phyloP scores from a whole-genome alignment of 35 echinoderm and acorn worm genomes.

The Apostichopus parvimensis region DNA sequence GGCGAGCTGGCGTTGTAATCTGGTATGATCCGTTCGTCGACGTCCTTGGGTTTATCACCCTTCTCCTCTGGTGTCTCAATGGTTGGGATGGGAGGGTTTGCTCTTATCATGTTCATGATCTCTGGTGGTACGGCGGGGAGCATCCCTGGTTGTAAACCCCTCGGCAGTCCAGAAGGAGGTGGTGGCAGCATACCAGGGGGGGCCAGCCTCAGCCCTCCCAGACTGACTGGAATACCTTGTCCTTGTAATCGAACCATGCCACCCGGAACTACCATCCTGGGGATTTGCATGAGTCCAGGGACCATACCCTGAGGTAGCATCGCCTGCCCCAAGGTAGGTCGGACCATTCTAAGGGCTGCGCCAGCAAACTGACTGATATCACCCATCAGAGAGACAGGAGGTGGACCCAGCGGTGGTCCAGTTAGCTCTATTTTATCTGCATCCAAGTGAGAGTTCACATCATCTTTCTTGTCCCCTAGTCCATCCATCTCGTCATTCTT shows the following conservation, averaged over 20 bases:
- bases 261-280: conserved; percentile 35
- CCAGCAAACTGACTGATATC: conserved; percentile 70
- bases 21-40: conserved; percentile 47
- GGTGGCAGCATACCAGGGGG: background rate
- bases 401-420: conserved; percentile 33
- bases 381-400: conserved; percentile 51
- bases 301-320: conserved; percentile 69
- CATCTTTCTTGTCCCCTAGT: background rate
- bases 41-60: conserved; percentile 20
- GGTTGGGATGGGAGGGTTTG: conserved; percentile 33
- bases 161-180: conserved; percentile 14
- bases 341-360: conserved; percentile 68
- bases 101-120: conserved; percentile 30
- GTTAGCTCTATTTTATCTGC: background rate
- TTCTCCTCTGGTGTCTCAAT: conserved; percentile 5
- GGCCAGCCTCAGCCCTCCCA: conserved; percentile 12
- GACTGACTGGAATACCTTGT: conserved; percentile 34
- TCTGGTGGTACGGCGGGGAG: conserved; percentile 35
- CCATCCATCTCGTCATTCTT: background rate
- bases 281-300: conserved; percentile 27
- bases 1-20: conserved; percentile 43
- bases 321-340: conserved; percentile 66
- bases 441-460: background rate
- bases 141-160: background rate
- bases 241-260: conserved; percentile 46